A percentile compares a stretch with the other conserved stretches of the same genome.
These are phyloP conservation scores for Tipula confusa DNA, from an alignment of 2,888 invertebrate species.

Conservation along the genomic window DNA sequence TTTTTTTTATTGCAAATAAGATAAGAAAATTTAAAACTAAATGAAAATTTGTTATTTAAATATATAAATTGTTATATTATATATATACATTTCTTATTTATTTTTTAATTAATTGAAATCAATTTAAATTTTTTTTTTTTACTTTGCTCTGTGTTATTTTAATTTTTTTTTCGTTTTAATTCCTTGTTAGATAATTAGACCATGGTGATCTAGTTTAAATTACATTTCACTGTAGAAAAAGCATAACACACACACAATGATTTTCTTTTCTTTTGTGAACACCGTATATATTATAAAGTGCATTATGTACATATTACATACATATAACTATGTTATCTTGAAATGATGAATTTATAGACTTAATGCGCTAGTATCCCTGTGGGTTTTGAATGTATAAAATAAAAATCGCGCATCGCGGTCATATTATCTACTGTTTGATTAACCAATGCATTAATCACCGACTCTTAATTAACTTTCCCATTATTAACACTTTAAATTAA, in stretches of 20 bases:
- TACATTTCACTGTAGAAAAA: background rate
- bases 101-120: constrained; percentile 15
- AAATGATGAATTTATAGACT: background rate
- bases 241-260: background rate
- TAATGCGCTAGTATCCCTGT: background rate
- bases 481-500: background rate
- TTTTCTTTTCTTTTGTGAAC: background rate
- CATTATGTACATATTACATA: no score
- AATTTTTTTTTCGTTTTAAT: constrained; percentile 13
- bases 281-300: background rate
- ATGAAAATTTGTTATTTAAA: background rate
- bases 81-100: background rate
- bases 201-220: constrained; percentile 12
- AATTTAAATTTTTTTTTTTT: constrained; percentile 13
- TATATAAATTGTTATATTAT: background rate
- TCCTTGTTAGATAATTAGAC: constrained; percentile 25
- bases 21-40: background rate
- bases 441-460: background rate
- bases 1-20: background rate
- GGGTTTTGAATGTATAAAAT: background rate
- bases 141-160: constrained; percentile 15
- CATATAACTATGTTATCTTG: background rate
- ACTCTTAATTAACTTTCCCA: background rate
- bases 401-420: background rate
- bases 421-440: background rate